A percentile compares a stretch with the other conserved stretches of the same genome.
These are phyloP conservation scores for Carposina sasakii DNA, from an alignment of 1,140 invertebrate species.

Conservation along the genomic window DNA sequence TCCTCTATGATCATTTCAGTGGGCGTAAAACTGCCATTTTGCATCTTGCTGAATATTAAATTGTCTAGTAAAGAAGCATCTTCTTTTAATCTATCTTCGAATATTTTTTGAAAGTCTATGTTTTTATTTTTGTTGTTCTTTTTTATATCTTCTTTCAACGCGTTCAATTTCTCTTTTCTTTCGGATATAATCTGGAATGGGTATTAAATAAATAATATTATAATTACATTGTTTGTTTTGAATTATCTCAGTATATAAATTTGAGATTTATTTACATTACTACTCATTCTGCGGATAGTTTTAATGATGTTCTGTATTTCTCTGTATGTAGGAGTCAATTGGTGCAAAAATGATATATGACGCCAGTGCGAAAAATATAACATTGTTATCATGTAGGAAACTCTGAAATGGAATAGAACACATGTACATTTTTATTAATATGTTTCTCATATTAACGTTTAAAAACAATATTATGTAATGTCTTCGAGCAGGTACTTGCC, in stretches of 20 bases:
- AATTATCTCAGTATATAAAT: no score
- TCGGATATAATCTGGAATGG: neutral
- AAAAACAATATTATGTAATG: neutral
- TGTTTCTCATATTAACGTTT: neutral
- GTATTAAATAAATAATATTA: no score
- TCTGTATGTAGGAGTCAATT: slow-evolving; percentile 4
- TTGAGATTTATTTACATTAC: slow-evolving; percentile 8
- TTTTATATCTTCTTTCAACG: slow-evolving; percentile 5
- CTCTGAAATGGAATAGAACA: slow-evolving; percentile 6
- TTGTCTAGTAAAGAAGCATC: slow-evolving; percentile 2
- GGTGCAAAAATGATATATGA: slow-evolving; percentile 4
- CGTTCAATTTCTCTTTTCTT: slow-evolving; percentile 7
- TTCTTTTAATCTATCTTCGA: slow-evolving; percentile 6
- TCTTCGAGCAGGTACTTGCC: neutral
- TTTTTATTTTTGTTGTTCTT: slow-evolving; percentile 9
- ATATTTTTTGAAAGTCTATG: neutral
- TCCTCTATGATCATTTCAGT: slow-evolving; percentile 78
- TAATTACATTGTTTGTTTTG: no score
- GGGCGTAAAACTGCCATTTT: slow-evolving; percentile 54
- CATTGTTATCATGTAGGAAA: slow-evolving; percentile 8
- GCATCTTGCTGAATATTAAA: slow-evolving; percentile 5
- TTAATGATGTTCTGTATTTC: slow-evolving; percentile 11
- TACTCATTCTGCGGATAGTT: slow-evolving; percentile 1
- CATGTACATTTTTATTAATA: neutral
- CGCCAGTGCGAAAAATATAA: slow-evolving; percentile 13